Percentiles rank a stretch among this genome's conserved stretches.
Evolutionary conservation across 2,797 vertebrate genomes (phyloP).

Genomic region (Cetoscarus ocellatus): DNA sequence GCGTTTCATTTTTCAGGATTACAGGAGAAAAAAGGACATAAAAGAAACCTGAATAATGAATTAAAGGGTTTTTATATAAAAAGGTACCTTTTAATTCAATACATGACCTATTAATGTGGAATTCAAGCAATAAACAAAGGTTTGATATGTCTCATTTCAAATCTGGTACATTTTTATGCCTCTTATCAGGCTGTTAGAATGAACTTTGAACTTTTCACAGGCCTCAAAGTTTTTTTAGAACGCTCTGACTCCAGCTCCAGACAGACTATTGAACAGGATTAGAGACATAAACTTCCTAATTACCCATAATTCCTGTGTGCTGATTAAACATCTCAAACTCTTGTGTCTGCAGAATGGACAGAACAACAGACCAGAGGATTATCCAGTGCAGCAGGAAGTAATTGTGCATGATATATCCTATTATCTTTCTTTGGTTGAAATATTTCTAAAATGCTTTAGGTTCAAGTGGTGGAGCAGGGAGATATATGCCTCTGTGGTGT

Average conservation of each 20-base stretch:
- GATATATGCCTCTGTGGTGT: conserved; percentile 5
- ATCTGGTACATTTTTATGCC: conserved; percentile 7
- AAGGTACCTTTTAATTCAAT: conserved; percentile 1
- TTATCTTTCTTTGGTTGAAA: conserved; percentile 43
- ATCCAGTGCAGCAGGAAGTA: conserved; percentile 22
- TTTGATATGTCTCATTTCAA: conserved; percentile 25
- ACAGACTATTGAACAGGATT: conserved; percentile 27
- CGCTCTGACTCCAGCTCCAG: neutral
- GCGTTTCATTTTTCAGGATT: neutral
- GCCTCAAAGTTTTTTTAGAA: conserved; percentile 1
- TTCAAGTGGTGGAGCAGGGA: conserved; percentile 10
- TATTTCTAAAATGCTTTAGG: conserved; percentile 16
- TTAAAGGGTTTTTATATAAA: neutral
- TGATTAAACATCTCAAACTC: conserved; percentile 27
- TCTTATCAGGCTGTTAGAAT: conserved; percentile 19
- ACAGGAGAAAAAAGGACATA: conserved; percentile 6
- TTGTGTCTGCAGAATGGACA: conserved; percentile 22
- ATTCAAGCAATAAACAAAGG: conserved; percentile 10
- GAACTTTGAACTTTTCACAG: conserved; percentile 28
- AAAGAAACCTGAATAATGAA: neutral
- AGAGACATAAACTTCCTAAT: conserved; percentile 32
- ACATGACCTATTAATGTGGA: neutral
- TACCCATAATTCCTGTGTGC: conserved; percentile 34
- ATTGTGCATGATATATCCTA: conserved; percentile 41
- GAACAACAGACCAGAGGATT: conserved; percentile 35